Percentiles rank a stretch among this genome's conserved stretches.
These are phyloP conservation scores for Orthosia incerta DNA, from an alignment of 2,888 invertebrate genomes.

Conservation along the genomic window DNA sequence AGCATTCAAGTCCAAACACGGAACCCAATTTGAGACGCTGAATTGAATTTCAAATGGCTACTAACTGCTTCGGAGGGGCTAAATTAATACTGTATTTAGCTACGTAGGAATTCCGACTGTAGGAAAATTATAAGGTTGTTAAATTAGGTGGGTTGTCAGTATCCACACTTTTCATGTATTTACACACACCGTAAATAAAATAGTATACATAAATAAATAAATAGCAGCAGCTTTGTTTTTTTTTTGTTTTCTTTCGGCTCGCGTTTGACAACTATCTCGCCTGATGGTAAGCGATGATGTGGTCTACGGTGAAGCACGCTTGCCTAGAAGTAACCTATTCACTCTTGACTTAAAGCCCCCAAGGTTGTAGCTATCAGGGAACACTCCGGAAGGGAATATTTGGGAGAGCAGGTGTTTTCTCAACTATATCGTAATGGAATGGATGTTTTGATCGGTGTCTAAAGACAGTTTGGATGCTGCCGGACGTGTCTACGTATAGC, in stretches of 20 bases:
- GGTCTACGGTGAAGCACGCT: too few relatives aligned
- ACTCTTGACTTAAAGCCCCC: too few relatives aligned
- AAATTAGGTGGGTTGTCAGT: conserved; percentile 52
- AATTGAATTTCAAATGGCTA: conserved; percentile 77
- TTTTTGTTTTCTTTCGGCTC: too few relatives aligned
- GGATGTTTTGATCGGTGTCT: neutral
- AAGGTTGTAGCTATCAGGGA: too few relatives aligned
- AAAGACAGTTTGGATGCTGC: neutral
- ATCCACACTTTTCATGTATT: conserved; percentile 29
- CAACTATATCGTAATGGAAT: neutral
- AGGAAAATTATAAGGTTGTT: conserved; percentile 58
- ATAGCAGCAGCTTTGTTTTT: too few relatives aligned
- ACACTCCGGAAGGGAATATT: too few relatives aligned
- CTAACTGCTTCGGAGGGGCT: conserved; percentile 60
- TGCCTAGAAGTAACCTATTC: too few relatives aligned
- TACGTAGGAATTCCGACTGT: conserved; percentile 48
- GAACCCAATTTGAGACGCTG: conserved; percentile 67
- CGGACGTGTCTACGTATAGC: neutral
- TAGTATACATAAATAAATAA: neutral
- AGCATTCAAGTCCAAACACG: conserved; percentile 71
- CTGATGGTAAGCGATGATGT: too few relatives aligned
- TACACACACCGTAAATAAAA: too few relatives aligned
- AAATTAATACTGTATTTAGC: conserved; percentile 71
- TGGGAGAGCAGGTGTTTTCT: conserved; percentile 23
- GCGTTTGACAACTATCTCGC: too few relatives aligned